phyloP scores from a whole-genome alignment of 2,113 vertebrate species.

The Tylochromis polylepis region DNA sequence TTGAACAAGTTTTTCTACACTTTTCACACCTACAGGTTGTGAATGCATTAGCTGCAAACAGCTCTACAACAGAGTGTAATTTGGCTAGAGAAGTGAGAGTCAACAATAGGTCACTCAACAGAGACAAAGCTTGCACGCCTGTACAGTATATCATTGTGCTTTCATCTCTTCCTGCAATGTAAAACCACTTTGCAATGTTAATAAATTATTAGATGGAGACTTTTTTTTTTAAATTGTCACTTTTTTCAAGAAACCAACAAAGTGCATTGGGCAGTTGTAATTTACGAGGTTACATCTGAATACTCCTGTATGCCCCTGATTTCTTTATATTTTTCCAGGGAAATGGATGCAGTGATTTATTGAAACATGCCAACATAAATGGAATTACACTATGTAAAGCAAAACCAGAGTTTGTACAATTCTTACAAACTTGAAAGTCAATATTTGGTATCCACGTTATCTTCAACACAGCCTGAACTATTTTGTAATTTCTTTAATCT shows the following conservation, averaged over 20 bases:
- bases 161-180: neutral
- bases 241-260: neutral
- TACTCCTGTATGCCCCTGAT: neutral
- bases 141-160: neutral
- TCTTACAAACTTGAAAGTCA: neutral
- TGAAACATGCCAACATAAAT: rapidly evolving
- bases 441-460: neutral
- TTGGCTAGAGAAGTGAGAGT: neutral
- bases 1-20: neutral
- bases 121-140: neutral
- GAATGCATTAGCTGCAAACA: neutral
- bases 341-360: neutral
- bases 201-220: neutral
- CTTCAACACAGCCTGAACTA: neutral
- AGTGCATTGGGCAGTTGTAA: neutral
- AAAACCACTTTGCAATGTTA: neutral
- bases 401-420: neutral
- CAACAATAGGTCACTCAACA: neutral
- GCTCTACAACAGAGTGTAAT: neutral
- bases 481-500: neutral
- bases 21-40: neutral
- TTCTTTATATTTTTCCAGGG: neutral
- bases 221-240: neutral
- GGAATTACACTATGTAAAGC: neutral
- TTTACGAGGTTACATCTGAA: neutral